Percentiles rank a stretch among this genome's conserved stretches.
These are phyloP conservation scores for Syndactyla subalaris DNA, from an alignment of 2,797 vertebrate species.

Conservation along the genomic window DNA sequence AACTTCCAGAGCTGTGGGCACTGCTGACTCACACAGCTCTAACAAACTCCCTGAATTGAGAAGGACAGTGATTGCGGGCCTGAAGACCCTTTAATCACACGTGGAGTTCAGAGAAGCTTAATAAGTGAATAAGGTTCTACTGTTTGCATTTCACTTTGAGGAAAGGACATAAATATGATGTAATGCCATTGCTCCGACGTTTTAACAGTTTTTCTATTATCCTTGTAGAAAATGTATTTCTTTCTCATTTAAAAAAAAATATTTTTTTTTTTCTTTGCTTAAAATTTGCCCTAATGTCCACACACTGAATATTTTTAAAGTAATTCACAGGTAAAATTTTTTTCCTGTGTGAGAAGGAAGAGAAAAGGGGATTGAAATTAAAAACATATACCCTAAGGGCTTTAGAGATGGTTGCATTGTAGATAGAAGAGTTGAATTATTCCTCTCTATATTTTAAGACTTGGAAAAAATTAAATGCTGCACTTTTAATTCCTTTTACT, in stretches of 20 bases:
- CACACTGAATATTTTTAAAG: not conserved
- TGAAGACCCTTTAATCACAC: not conserved
- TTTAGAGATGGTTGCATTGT: not conserved
- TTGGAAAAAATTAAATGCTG: not conserved
- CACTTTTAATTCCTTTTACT: slow-evolving; percentile 35
- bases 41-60: not conserved
- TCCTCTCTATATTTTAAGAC: not conserved
- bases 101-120: not conserved
- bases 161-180: not conserved
- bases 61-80: not conserved
- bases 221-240: not conserved
- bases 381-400: not conserved
- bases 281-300: not conserved
- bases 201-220: not conserved
- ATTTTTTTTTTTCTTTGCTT: not conserved
- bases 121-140: not conserved
- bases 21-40: not conserved
- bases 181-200: not conserved
- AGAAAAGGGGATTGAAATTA: not conserved
- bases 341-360: not conserved
- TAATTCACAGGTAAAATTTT: not conserved
- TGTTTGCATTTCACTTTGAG: not conserved
- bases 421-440: not conserved
- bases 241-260: not conserved
- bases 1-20: not conserved